These are phyloP conservation scores for Cnemophilus loriae DNA, from an alignment of 2,113 vertebrate genomes.

Conservation along the genomic window DNA sequence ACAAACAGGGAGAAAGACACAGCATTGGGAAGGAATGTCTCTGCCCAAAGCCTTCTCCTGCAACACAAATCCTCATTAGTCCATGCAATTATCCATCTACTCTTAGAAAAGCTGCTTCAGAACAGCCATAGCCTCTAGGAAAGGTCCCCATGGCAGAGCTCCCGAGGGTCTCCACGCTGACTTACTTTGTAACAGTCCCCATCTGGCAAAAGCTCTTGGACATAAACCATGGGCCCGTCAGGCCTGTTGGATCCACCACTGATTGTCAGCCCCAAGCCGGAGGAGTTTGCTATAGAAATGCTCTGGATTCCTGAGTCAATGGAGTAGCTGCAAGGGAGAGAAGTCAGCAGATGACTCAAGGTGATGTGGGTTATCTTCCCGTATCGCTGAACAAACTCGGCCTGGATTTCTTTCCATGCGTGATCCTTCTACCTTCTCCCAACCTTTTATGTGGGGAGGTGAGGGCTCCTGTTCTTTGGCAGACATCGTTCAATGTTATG, in stretches of 20 bases:
- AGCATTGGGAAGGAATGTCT: background rate
- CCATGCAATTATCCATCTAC: background rate
- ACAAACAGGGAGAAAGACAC: background rate
- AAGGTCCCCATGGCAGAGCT: background rate
- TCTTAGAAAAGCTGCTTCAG: background rate
- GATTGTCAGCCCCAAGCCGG: conserved; percentile 79
- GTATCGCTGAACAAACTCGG: background rate
- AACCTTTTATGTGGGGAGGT: background rate
- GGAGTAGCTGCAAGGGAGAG: conserved; percentile 68
- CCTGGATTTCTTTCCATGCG: background rate
- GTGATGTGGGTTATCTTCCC: background rate
- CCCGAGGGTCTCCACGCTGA: rapidly evolving
- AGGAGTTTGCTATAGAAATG: conserved; percentile 77
- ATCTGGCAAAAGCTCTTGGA: conserved; percentile 84
- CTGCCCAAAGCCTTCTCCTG: background rate
- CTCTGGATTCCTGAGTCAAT: conserved; percentile 85
- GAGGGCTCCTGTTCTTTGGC: background rate
- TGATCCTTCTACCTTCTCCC: background rate
- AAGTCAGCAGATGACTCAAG: background rate
- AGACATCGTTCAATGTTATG: background rate
- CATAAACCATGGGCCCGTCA: conserved; percentile 85
- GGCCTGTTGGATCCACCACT: conserved; percentile 84
- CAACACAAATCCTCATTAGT: background rate
- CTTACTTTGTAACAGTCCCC: conserved; percentile 84
- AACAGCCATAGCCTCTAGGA: background rate